These are phyloP conservation scores for Orbicella faveolata DNA, from an alignment of 64 coral and sea anemone species.

Conservation along the genomic window DNA sequence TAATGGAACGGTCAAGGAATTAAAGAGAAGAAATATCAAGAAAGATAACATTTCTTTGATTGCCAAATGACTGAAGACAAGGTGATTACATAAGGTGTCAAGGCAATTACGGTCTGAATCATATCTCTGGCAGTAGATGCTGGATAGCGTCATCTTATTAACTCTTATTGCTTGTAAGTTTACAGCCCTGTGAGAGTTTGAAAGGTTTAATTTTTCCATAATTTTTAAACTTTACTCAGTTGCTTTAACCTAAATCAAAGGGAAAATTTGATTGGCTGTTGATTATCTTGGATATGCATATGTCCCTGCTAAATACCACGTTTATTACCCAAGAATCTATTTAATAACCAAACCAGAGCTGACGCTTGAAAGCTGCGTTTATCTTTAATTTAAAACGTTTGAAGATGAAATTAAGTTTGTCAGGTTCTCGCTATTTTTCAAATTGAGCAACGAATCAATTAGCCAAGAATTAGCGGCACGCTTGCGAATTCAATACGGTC, in stretches of 20 bases:
- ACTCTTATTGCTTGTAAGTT: neutral
- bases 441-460: slow-evolving; percentile 19
- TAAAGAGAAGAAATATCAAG: neutral
- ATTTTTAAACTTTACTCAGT: slow-evolving; percentile 33
- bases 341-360: slow-evolving; percentile 4
- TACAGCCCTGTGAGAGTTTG: neutral
- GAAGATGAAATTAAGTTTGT: slow-evolving; percentile 10
- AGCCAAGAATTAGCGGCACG: neutral
- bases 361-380: slow-evolving; percentile 19
- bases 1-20: neutral
- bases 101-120: neutral
- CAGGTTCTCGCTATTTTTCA: neutral
- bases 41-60: neutral
- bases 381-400: slow-evolving; percentile 17
- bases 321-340: slow-evolving; percentile 21
- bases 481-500: too few relatives aligned
- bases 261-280: neutral
- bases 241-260: slow-evolving; percentile 1
- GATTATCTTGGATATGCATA: neutral
- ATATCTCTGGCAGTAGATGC: neutral
- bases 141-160: neutral
- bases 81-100: neutral
- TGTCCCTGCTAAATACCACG: neutral
- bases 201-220: slow-evolving; percentile 8
- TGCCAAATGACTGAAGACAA: neutral